Base-by-base conservation (phyloP, 2,888 invertebrate genomes). In the Pachydiplax longipennis region DNA sequence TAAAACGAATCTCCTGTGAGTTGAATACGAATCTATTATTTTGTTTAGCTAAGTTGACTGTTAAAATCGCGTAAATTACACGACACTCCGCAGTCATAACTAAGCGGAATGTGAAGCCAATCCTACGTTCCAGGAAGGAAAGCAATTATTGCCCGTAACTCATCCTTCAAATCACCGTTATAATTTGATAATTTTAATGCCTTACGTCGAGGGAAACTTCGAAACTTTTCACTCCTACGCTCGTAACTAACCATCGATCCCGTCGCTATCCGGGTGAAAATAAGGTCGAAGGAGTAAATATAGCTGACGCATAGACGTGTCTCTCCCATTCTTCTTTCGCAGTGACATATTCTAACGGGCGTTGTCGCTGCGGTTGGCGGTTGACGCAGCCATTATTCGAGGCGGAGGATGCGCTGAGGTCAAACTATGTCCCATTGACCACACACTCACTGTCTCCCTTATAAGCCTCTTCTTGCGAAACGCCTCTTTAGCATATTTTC, bases 381-480 rank as follows among this genome's bases (percentile, higher is more conserved):
- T 53, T 25, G 83, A 48, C 48, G 48, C 53, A 48, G 31, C 82
- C n/a, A 15, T 53, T 48, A 18, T 44, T 35, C 61, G 58, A 61
- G 35, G 87, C 35, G 61, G 61, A 61, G 61, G 61, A 35, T 61
- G 58, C 37, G 53, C 83, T n/a, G 87, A 87, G 87, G 87, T 87
- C 61, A 87, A 87, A 87, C 22, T 31, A 87, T 87, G 87, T 61
- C 87, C 87, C 37, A 87, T 87, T 87, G 87, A 87, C 87, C 87
- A 87, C 87, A 31, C 53, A 83, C 31, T 25, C 83, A 18, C 53
- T 31, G 83, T 58, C 73, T 73, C 73, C 73, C 73, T 31, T 73
- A 73, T 73, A 73, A 4, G 25, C 31, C 73, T 73, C 73, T 73
- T 73, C 73, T 73, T 73, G 73, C 73, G 31, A 73, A 73, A 73